Evolutionary conservation across 1,140 invertebrate species (phyloP).

Genomic region (Lasaia peninsularis): DNA sequence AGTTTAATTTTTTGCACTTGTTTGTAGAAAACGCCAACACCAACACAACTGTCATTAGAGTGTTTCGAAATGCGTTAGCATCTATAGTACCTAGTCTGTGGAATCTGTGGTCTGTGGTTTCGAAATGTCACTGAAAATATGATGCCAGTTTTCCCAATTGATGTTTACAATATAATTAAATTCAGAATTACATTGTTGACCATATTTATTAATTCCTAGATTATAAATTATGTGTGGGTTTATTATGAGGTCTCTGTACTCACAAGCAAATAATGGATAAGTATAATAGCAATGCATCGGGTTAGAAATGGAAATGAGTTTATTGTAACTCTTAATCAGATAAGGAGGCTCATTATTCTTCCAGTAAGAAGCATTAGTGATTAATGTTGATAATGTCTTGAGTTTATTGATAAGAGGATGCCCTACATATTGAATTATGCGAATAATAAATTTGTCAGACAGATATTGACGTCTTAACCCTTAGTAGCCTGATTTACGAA

Average conservation of each 20-base stretch:
- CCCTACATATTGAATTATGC: neutral
- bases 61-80: too few relatives aligned
- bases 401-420: neutral
- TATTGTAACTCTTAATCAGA: neutral
- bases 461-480: neutral
- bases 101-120: too few relatives aligned
- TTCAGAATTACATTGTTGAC: neutral
- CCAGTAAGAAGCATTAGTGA: neutral
- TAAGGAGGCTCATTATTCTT: neutral
- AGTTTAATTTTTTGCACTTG: conserved; percentile 3
- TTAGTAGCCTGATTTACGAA: too few relatives aligned
- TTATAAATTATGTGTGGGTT: neutral
- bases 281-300: neutral
- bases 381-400: neutral
- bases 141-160: neutral
- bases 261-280: neutral
- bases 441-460: neutral
- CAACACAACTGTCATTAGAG: neutral
- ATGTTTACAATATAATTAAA: neutral
- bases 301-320: neutral
- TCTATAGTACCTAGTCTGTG: too few relatives aligned
- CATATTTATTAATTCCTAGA: neutral
- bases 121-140: neutral
- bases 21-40: neutral
- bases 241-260: neutral